These are phyloP conservation scores for Melanotaenia maccullochi DNA, from an alignment of 2,797 vertebrate genomes.

Conservation along the genomic window DNA sequence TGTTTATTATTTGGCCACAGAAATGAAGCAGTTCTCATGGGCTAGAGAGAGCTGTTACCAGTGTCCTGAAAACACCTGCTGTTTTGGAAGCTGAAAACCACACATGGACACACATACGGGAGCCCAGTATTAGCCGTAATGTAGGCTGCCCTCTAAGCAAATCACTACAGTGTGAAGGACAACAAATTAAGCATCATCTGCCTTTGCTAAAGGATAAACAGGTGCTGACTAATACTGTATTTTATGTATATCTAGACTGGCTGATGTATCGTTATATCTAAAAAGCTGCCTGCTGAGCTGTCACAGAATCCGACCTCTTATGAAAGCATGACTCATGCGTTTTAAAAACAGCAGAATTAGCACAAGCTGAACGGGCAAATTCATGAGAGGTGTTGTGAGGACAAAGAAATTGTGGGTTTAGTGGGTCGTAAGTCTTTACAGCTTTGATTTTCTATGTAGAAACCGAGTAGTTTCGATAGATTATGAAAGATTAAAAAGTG, in stretches of 20 bases:
- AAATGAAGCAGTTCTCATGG: neutral
- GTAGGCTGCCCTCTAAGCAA: slow-evolving; percentile 4
- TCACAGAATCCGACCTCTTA: neutral
- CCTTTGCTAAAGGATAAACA: slow-evolving; percentile 25
- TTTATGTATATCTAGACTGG: slow-evolving; percentile 3
- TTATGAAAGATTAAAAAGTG: slow-evolving; percentile 2
- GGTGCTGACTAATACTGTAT: slow-evolving; percentile 30
- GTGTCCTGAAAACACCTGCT: slow-evolving; percentile 23
- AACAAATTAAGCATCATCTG: slow-evolving; percentile 26
- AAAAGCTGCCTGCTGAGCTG: slow-evolving; percentile 9
- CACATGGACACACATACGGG: neutral
- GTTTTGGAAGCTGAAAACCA: slow-evolving; percentile 1
- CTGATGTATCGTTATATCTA: neutral
- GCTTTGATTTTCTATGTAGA: slow-evolving; percentile 7
- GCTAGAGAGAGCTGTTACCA: too few species aligned
- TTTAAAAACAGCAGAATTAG: slow-evolving; percentile 35
- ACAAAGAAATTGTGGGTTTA: neutral
- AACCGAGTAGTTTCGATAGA: slow-evolving; percentile 6
- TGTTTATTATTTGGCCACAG: neutral
- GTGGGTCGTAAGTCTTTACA: slow-evolving; percentile 1
- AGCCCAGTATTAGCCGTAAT: slow-evolving; percentile 9
- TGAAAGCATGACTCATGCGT: slow-evolving; percentile 43
- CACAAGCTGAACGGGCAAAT: slow-evolving; percentile 21
- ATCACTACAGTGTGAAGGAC: slow-evolving; percentile 2
- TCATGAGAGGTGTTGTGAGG: slow-evolving; percentile 15